phyloP scores from a whole-genome alignment of 1,140 invertebrate species.

The Drosophila sp. region DNA sequence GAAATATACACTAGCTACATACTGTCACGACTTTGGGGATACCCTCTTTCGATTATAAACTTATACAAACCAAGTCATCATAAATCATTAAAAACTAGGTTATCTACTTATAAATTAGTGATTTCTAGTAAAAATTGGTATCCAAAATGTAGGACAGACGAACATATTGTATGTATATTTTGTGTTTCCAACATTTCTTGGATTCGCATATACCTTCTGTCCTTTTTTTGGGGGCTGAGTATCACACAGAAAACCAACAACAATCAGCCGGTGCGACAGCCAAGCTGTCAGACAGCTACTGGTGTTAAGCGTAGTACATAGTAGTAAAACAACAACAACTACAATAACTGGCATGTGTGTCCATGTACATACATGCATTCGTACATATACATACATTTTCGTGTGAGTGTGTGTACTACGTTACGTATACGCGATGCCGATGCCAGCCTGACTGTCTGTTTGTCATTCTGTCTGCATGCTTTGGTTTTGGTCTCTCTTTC shows the following conservation, averaged over 20 bases:
- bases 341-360: slow-evolving; percentile 18
- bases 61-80: too few relatives aligned
- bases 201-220: background rate
- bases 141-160: too few relatives aligned
- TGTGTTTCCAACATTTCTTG: too few relatives aligned
- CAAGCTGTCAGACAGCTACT: slow-evolving; percentile 79
- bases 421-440: slow-evolving; percentile 68
- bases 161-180: too few relatives aligned
- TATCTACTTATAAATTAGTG: too few relatives aligned
- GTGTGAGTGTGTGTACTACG: slow-evolving; percentile 44
- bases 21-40: background rate
- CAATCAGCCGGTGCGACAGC: slow-evolving; percentile 51
- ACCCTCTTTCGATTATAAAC: background rate
- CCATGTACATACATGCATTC: slow-evolving; percentile 10
- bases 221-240: background rate
- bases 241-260: slow-evolving; percentile 37
- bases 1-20: background rate
- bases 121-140: too few relatives aligned
- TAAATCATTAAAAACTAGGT: too few relatives aligned
- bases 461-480: slow-evolving; percentile 16
- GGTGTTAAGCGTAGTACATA: slow-evolving; percentile 72
- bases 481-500: slow-evolving; percentile 4
- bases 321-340: slow-evolving; percentile 47
- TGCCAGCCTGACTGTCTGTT: slow-evolving; percentile 38
- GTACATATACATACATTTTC: slow-evolving; percentile 33